Evolutionary conservation across 2,113 vertebrate species (phyloP), one percentile per base, ranked within the genome.

Genomic region (Dipodomys merriami): DNA sequence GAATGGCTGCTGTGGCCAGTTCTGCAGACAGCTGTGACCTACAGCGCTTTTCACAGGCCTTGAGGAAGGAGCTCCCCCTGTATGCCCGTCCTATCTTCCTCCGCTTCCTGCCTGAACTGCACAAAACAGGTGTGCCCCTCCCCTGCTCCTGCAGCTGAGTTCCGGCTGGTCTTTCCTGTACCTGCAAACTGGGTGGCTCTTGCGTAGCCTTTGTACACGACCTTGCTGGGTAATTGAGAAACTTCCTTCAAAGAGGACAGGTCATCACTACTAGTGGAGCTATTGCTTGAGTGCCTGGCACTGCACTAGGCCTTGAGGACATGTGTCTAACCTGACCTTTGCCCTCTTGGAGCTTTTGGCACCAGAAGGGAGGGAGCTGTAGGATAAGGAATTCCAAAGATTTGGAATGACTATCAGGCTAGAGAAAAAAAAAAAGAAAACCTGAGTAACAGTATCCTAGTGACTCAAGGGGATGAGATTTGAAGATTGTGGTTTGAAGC

Each of bases 1-100:
- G 99, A 73, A 99, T 99, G 99, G 99, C 99, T 0, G 99, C 99
- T n/a, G 98, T 99, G 0, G 99, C 98, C 0, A 99, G 98, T 95
- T 98, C 98, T 0, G 93, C 97, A 0, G 93, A 98, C 76, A 97
- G 91, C 92, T 98, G 98, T 9, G 98, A 99, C 97, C 97, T 99
- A 83, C 98, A 98, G 60, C 97, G 72, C 87, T 99, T 99, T 90
- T 98, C 98, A 15, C 98, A 92, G 13, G 98, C 99, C 85, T 98
- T 99, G 96, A 98, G 98, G 93, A 99, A 99, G 95, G 98, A 98
- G 4, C 98, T 99, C 79, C 99, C 99, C 0, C 97, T 98, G 0
- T 99, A 99, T 0, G 99, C 99, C 0, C 98, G 98, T 30, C 99
- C 99, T 0, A 98, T 99, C 83, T 99, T 99, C 97, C 98, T 99